Base-by-base conservation (phyloP, 2,797 vertebrate species). In the Setipinna tenuifilis region DNA sequence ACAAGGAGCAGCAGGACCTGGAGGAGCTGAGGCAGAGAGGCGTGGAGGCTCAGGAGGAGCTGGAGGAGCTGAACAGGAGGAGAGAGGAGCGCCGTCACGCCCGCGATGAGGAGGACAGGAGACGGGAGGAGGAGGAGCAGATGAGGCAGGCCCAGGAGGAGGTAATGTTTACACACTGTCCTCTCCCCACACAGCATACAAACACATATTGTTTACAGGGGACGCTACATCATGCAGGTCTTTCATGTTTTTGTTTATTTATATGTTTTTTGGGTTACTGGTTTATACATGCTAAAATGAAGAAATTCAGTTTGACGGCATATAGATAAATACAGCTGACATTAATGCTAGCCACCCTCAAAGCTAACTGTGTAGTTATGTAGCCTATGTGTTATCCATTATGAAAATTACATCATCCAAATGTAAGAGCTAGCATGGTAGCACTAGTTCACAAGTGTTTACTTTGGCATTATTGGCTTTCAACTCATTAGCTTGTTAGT, bases 11-110 rank as follows among this genome's bases (percentile, higher is more conserved):
- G 35, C 83, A 87, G 82, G 90, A 89, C 62, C 88, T 91, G 85
- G 87, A 93, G 83, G 88, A 93, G 44, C 83, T 93, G 80, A 87
- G 87, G 88, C 58, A 81, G 65, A 59, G 82, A 3, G 48, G 93
- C 89, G 48, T 88, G 88, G 83, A 90, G 46, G 87, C 86, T 81
- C 85, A 78, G 1, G 19, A 86, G 1, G 84, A 91, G 2, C 81
- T 86, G 10, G 88, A 90, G 12, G 89, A 84, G 81, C 19, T n/a
- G 0, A 84, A 84, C 58, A 68, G 82, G 4, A 25, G 46, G 0
- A 21, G 61, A 71, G 82, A 87, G 0, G 85, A 85, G 58, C 87
- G 82, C 23, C 81, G 86, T 50, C 65, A 65, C 12, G 82, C 78
- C 19, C 58, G 82, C 25, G 82, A 87, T 44, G 85, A 92, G 91